Conservation (phyloP, 2,113 vertebrate species). For the Todiramphus chloris region DNA sequence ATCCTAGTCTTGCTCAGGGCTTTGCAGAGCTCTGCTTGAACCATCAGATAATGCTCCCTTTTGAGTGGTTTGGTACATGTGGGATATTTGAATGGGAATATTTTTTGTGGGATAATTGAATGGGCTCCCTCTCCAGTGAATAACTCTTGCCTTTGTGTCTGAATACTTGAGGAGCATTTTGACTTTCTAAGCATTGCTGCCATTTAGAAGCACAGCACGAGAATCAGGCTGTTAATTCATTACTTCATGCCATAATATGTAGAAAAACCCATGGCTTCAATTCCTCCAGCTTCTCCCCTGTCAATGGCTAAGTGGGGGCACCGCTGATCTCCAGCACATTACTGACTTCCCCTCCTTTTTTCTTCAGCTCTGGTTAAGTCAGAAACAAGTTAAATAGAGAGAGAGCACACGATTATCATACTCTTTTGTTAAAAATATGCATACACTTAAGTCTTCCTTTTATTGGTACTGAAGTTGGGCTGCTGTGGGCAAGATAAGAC, state of each 20-base stretch:
- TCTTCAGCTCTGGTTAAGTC: not conserved
- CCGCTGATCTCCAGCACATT: not conserved
- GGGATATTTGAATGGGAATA: not conserved
- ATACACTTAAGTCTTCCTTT: not conserved
- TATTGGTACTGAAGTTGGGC: not conserved
- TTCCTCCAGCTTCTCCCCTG: not conserved
- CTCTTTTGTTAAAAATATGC: not conserved
- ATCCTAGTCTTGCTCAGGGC: not conserved
- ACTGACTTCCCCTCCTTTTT: not conserved
- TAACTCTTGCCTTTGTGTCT: not conserved
- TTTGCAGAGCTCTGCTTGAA: not conserved
- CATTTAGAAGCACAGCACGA: not conserved
- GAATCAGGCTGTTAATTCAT: not conserved
- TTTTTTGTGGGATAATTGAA: not conserved
- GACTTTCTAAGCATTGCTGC: not conserved
- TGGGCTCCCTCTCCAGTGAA: not conserved
- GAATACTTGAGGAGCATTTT: not conserved
- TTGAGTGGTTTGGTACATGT: not conserved
- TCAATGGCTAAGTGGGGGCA: not conserved
- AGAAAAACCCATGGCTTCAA: not conserved
- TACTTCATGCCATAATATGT: not conserved
- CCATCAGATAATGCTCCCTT: not conserved
- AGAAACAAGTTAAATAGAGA: not conserved
- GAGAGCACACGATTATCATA: not conserved
- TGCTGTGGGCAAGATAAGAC: not conserved